A percentile compares a stretch with the other conserved stretches of the same genome.
Conservation (phyloP, 30 jellyfish, hydroid and myxozoan species). For the Sanderia malayensis region DNA sequence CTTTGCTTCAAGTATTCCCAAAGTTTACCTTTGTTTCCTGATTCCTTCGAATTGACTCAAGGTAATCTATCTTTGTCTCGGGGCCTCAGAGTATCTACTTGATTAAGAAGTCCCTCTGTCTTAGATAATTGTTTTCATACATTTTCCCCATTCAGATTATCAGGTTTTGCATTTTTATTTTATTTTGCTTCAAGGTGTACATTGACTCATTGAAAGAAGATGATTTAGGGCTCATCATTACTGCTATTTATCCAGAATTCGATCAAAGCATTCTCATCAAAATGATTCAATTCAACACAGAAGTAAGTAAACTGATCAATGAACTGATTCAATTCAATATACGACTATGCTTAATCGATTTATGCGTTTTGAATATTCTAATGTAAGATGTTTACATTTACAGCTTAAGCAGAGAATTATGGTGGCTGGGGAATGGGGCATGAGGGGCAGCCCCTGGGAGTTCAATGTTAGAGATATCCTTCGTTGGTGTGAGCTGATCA, state of each 20-base stretch:
- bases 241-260: conserved; percentile 51
- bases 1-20: too few species aligned
- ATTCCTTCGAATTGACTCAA: too few species aligned
- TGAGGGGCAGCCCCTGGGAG: conserved; percentile 97
- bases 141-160: too few species aligned
- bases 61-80: too few species aligned
- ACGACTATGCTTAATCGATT: too few species aligned
- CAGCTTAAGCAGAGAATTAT: conserved; percentile 68
- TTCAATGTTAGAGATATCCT: conserved; percentile 82
- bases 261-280: conserved; percentile 34
- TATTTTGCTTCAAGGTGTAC: conserved; percentile 78
- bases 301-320: conserved; percentile 38
- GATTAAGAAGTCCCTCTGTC: too few species aligned
- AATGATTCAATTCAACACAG: conserved; percentile 70
- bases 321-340: too few species aligned
- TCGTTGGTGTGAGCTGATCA: conserved; percentile 89
- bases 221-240: conserved; percentile 57
- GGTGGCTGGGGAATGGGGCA: conserved; percentile 71
- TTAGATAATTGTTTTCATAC: too few species aligned
- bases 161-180: too few species aligned
- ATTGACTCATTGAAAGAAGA: conserved; percentile 70
- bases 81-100: too few species aligned
- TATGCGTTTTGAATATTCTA: too few species aligned
- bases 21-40: too few species aligned
- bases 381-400: not conserved